Conservation (phyloP, 2,797 vertebrate species). For the Furcifer pardalis region DNA sequence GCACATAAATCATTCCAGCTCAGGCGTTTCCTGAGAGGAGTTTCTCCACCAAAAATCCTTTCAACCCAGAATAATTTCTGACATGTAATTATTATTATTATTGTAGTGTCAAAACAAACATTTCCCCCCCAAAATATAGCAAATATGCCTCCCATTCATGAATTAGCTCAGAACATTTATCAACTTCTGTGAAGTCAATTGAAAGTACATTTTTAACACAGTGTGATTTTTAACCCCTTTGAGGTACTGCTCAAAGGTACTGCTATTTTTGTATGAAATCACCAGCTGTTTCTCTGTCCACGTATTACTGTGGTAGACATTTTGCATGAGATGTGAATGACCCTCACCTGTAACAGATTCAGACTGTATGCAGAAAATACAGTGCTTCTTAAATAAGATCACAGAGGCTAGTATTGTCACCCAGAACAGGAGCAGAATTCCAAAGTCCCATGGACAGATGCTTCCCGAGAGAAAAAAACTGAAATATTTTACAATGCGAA, state of each 20-base stretch:
- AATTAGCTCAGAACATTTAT: slow-evolving; percentile 1
- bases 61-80: no score
- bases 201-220: background rate
- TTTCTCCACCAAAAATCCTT: no score
- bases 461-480: background rate
- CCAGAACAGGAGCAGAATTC: background rate
- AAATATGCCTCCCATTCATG: rapidly evolving
- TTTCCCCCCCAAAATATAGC: background rate
- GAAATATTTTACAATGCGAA: background rate
- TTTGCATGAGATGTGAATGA: background rate
- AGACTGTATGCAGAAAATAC: no score
- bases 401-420: background rate
- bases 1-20: no score
- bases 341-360: background rate
- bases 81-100: no score
- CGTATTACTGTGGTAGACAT: background rate
- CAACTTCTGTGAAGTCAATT: background rate
- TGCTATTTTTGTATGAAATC: background rate
- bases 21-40: no score
- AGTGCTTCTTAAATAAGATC: background rate
- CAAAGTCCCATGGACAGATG: background rate
- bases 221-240: background rate
- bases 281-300: background rate
- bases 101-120: background rate
- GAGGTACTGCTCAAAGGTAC: no score